These are phyloP conservation scores for Rhizomys pruinosus DNA, from an alignment of 2,113 vertebrate genomes.

Conservation along the genomic window DNA sequence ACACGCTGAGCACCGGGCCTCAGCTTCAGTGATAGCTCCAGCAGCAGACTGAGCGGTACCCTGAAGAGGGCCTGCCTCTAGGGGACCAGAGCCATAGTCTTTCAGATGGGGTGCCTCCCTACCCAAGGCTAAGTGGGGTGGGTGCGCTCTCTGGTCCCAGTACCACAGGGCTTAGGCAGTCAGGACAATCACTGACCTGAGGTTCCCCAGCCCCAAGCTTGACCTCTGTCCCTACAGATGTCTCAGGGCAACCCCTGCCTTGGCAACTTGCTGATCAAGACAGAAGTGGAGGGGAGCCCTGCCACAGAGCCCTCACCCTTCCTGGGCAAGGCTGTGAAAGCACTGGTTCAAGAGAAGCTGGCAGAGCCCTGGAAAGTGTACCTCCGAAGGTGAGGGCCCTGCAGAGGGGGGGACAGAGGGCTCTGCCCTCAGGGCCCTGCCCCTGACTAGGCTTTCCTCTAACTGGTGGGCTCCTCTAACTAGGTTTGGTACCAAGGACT, in stretches of 20 bases:
- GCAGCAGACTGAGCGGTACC: slow-evolving; percentile 63
- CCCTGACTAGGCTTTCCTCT: not conserved
- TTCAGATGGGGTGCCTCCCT: not conserved
- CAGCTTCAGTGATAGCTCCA: not conserved
- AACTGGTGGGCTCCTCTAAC: not conserved
- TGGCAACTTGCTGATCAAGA: slow-evolving; percentile 93
- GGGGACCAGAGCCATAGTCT: not conserved
- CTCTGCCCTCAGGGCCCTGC: too few species aligned
- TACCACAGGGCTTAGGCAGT: not conserved
- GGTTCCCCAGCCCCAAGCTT: not conserved
- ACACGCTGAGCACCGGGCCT: not conserved
- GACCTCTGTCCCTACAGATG: slow-evolving; percentile 87
- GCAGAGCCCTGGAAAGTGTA: slow-evolving; percentile 96
- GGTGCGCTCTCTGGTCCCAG: not conserved
- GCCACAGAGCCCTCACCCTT: slow-evolving; percentile 90
- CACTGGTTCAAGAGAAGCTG: slow-evolving; percentile 90
- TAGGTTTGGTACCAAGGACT: slow-evolving; percentile 97
- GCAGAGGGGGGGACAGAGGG: not conserved
- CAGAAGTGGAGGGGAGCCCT: slow-evolving; percentile 90
- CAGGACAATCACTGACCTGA: not conserved
- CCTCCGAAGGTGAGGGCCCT: slow-evolving; percentile 92
- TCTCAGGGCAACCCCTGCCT: slow-evolving; percentile 92
- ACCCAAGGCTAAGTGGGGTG: rapidly evolving
- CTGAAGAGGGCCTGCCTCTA: slow-evolving; percentile 65
- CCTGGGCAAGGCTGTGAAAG: slow-evolving; percentile 93